Base-by-base conservation (phyloP, 2,113 vertebrate genomes). In the Syngnathoides biaculeatus region DNA sequence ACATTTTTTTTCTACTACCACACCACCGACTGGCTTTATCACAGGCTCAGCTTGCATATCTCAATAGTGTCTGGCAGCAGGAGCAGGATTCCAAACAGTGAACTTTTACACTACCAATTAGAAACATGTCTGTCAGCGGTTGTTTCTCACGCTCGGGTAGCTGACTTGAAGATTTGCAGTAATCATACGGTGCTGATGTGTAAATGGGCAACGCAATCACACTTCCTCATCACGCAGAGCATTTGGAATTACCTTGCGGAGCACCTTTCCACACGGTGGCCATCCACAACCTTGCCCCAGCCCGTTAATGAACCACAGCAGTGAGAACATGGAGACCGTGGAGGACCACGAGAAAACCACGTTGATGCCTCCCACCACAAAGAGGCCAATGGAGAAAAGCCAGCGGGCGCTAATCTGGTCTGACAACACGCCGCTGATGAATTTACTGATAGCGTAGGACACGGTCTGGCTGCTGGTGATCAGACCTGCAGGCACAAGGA, bases 371-470 rank as follows among this genome's bases (percentile, higher is more conserved):
- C 97, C 97, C 12, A 99, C 96, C 59, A 97, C 68, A n/a, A 98
- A 91, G 3, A 99, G 92, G 45, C 97, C 97, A 0, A 90, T 91
- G 40, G 93, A 94, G 85, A 99, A 99, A 57, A 99, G 96, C 96
- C 94, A 95, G 66, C 97, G 95, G 57, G 97, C 96, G 1, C 97
- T 98, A 88, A 94, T 88, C 72, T 82, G 93, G 77, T 99, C 97
- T 0, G 97, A 98, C 2, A 99, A 91, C 64, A 99, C 93, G 0
- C 97, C 97, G 0, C 97, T 99, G 81, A 97, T 80, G 72, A 99
- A 99, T 89, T 99, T 99, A 87, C 97, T 99, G 90, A 99, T 91
- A 74, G 96, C 96, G 0, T 99, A 99, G 6, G 97, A 95, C 24
- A 95, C 92, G 0, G 97, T 96, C 85, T 98, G 97, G 88, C 97